phyloP scores from a whole-genome alignment of 2,113 vertebrate species.

The Drymodes brunneopygia region DNA sequence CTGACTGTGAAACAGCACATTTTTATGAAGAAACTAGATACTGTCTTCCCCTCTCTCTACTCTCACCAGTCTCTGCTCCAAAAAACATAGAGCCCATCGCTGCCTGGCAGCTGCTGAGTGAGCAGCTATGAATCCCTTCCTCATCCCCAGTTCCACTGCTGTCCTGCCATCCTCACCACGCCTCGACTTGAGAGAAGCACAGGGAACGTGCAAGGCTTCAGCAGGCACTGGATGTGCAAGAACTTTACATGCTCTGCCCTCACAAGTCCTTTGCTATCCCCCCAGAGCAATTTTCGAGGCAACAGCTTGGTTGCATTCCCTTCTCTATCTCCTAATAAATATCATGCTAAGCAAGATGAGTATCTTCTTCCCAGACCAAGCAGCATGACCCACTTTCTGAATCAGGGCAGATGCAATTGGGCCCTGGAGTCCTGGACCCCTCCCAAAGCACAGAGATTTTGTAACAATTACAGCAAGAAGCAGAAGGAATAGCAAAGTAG shows the following conservation, averaged over 20 bases:
- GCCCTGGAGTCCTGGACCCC: constrained; percentile 55
- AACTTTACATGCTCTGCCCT: constrained; percentile 32
- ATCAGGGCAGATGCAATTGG: constrained; percentile 66
- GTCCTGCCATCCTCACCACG: background rate
- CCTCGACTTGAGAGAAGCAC: background rate
- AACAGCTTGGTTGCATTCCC: constrained; percentile 48
- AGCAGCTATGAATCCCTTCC: background rate
- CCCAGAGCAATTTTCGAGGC: constrained; percentile 51
- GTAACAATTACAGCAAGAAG: constrained; percentile 68
- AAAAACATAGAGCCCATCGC: background rate
- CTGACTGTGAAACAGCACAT: accelerated
- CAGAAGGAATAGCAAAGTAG: constrained; percentile 65
- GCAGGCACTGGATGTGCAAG: background rate
- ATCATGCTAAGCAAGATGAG: constrained; percentile 62
- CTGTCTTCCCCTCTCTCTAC: background rate
- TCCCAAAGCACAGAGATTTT: constrained; percentile 66
- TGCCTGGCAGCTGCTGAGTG: background rate
- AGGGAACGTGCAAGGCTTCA: background rate
- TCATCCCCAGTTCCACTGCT: background rate
- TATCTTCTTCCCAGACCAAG: constrained; percentile 69
- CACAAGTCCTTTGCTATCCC: constrained; percentile 56
- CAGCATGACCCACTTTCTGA: constrained; percentile 77
- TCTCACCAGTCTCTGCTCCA: background rate
- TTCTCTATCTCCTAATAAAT: constrained; percentile 68
- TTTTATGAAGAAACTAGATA: background rate